Evolutionary conservation across 2,888 invertebrate genomes (phyloP).

Genomic region (Erebia epiphron): DNA sequence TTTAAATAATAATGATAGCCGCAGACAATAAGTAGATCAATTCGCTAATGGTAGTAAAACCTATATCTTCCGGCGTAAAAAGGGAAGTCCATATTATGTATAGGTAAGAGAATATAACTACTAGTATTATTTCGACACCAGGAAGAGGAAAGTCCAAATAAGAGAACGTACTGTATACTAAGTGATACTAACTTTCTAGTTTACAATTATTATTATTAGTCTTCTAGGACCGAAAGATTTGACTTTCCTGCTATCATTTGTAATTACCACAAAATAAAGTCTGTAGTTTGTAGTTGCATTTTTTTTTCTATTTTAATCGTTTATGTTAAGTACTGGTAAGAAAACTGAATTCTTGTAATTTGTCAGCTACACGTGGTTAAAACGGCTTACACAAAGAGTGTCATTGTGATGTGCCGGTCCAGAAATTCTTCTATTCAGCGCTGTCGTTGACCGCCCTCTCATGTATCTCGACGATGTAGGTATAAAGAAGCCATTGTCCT

Average conservation of each 20-base stretch:
- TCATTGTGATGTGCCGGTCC: conserved; percentile 43
- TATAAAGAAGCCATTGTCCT: conserved; percentile 62
- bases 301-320: background rate
- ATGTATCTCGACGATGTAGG: conserved; percentile 37
- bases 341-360: conserved; percentile 8
- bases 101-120: background rate
- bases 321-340: background rate
- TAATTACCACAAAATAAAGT: too few relatives aligned
- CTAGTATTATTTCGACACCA: background rate
- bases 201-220: background rate
- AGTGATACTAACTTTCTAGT: background rate
- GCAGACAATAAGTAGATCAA: too few relatives aligned
- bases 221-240: background rate
- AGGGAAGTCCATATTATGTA: too few relatives aligned
- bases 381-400: conserved; percentile 38
- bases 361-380: conserved; percentile 16
- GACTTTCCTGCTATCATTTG: too few relatives aligned
- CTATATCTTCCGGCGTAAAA: too few relatives aligned
- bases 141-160: background rate
- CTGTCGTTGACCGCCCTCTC: conserved; percentile 42
- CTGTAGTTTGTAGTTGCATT: too few relatives aligned
- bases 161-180: background rate
- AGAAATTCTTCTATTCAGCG: conserved; percentile 44
- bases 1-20: too few relatives aligned
- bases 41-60: too few relatives aligned